Conservation (phyloP, 2,797 vertebrate genomes). For the Onychomys leucogaster region DNA sequence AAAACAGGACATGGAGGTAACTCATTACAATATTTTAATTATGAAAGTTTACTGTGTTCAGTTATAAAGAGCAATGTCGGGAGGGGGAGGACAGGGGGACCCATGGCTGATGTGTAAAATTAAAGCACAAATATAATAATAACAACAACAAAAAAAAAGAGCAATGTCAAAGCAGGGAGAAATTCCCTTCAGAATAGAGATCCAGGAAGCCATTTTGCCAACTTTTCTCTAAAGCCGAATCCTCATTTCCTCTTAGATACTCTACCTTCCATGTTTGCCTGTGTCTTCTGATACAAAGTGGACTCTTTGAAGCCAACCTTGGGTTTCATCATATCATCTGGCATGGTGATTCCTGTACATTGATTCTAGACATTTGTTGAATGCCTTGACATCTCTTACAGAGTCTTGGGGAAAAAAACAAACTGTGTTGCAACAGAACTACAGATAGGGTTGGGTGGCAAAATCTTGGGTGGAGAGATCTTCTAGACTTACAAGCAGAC, state of each 20-base stretch:
- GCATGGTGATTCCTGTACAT: not conserved
- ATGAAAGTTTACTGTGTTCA: not conserved
- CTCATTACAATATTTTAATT: constrained; percentile 26
- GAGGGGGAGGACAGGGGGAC: no score
- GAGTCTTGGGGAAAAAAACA: not conserved
- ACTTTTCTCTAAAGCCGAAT: not conserved
- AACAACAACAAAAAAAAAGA: no score
- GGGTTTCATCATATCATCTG: not conserved
- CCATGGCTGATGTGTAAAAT: no score
- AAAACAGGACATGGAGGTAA: not conserved
- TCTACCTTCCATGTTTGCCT: not conserved
- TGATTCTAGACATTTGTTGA: not conserved
- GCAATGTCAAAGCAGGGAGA: not conserved
- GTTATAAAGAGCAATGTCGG: not conserved
- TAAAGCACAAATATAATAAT: no score
- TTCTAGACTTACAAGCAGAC: not conserved
- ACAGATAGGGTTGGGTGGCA: not conserved
- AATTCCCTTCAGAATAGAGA: not conserved
- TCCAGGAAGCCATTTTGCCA: not conserved
- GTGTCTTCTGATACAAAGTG: not conserved
- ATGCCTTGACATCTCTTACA: not conserved
- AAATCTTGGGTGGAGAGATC: not conserved
- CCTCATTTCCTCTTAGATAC: not conserved
- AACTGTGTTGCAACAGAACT: not conserved
- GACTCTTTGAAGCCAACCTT: not conserved